Conservation (phyloP, 1,140 invertebrate genomes). For the Drosophila micromelanica region DNA sequence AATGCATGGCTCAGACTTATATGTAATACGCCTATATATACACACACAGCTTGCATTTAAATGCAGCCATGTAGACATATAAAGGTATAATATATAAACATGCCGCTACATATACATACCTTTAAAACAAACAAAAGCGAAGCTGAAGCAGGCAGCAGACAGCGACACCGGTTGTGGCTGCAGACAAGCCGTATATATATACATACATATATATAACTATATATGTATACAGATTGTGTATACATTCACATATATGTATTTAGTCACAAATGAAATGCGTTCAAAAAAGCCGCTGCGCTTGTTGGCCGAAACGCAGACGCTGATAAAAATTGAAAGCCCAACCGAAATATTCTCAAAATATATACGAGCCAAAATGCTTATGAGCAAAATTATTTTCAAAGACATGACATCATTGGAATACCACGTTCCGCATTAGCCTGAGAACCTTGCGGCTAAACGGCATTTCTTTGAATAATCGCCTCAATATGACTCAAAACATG, state of each 20-base stretch:
- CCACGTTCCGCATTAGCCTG: slow-evolving; percentile 52
- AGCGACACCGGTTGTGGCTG: slow-evolving; percentile 72
- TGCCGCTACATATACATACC: slow-evolving; percentile 16
- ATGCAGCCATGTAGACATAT: slow-evolving; percentile 51
- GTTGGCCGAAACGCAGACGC: slow-evolving; percentile 38
- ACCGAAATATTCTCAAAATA: slow-evolving; percentile 23
- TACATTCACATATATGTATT: slow-evolving; percentile 33
- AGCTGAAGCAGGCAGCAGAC: slow-evolving; percentile 56
- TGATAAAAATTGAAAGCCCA: slow-evolving; percentile 50
- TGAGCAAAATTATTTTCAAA: slow-evolving; percentile 50
- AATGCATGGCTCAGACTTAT: slow-evolving; percentile 34
- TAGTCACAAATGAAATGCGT: slow-evolving; percentile 69
- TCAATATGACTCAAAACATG: slow-evolving; percentile 54
- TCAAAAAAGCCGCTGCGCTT: slow-evolving; percentile 69
- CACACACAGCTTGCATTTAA: slow-evolving; percentile 59
- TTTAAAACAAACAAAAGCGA: slow-evolving; percentile 74
- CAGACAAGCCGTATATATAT: slow-evolving; percentile 50
- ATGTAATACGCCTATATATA: slow-evolving; percentile 38
- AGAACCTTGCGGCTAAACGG: slow-evolving; percentile 23
- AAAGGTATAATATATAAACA: slow-evolving; percentile 38
- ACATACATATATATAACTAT: background rate
- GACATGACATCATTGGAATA: slow-evolving; percentile 65
- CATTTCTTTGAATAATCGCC: slow-evolving; percentile 69
- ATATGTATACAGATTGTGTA: slow-evolving; percentile 17
- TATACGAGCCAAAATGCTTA: slow-evolving; percentile 28